These are phyloP conservation scores for Machimus rusticus DNA, from an alignment of 2,888 invertebrate species.

Conservation along the genomic window DNA sequence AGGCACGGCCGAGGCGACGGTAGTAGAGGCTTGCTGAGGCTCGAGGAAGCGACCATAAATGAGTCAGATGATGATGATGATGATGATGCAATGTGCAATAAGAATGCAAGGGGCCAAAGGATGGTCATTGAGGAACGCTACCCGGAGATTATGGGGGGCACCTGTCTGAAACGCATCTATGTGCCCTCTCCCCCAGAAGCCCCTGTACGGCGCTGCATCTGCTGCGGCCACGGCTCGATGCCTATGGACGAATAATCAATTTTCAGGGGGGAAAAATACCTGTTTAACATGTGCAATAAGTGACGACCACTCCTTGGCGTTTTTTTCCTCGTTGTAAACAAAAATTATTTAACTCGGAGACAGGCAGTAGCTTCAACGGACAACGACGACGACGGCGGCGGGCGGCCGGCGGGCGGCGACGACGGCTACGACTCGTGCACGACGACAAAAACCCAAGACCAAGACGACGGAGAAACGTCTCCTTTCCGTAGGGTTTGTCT, in stretches of 20 bases:
- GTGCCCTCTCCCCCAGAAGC: not conserved
- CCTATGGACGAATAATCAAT: slow-evolving; percentile 26
- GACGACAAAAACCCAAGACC: not conserved
- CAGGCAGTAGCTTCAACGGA: slow-evolving; percentile 2
- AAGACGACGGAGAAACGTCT: not conserved
- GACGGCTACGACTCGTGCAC: not conserved
- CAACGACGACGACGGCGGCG: not conserved
- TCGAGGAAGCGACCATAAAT: slow-evolving; percentile 20
- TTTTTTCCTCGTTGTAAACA: slow-evolving; percentile 35
- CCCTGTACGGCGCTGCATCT: not conserved
- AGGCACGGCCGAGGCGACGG: not conserved
- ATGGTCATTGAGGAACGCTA: slow-evolving; percentile 6
- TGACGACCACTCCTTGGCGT: slow-evolving; percentile 33
- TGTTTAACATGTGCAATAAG: slow-evolving; percentile 41
- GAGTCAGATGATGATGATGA: slow-evolving; percentile 33
- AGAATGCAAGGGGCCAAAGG: slow-evolving; percentile 16
- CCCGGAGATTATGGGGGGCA: not conserved
- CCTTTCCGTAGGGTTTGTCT: slow-evolving; percentile 23
- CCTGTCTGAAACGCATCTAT: slow-evolving; percentile 14
- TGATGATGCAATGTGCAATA: slow-evolving; percentile 27
- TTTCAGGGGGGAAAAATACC: slow-evolving; percentile 36
- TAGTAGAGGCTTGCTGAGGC: not conserved
- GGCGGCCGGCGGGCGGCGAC: not conserved
- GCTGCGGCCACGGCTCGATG: not conserved
- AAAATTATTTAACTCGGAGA: slow-evolving; percentile 31